A percentile compares a stretch with the other conserved stretches of the same genome.
Evolutionary conservation across 2,888 invertebrate genomes (phyloP).

Genomic region (Sminthurinus aureus): DNA sequence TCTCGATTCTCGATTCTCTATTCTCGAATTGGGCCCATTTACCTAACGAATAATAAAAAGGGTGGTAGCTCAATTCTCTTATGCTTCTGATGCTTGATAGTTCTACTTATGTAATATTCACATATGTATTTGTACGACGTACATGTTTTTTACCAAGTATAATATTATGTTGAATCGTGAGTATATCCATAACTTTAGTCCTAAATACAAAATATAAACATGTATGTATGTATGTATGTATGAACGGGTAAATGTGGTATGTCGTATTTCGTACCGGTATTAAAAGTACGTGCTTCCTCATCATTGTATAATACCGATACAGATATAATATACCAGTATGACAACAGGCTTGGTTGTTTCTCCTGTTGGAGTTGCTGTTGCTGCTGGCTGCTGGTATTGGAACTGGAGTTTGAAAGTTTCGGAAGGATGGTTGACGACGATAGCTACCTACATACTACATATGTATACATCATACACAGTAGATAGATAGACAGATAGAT

Average conservation of each 20-base stretch:
- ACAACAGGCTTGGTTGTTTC: too few relatives aligned
- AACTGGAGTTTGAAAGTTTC: background rate
- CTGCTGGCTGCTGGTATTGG: background rate
- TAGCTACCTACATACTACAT: background rate
- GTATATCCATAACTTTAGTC: too few relatives aligned
- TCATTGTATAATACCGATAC: background rate
- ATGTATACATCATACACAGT: too few relatives aligned
- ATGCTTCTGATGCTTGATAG: background rate
- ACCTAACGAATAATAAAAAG: conserved; percentile 1
- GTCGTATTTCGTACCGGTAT: background rate
- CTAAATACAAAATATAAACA: background rate
- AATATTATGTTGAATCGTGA: background rate
- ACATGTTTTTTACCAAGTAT: too few relatives aligned
- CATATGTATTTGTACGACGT: background rate
- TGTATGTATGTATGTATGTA: background rate
- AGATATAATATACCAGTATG: background rate
- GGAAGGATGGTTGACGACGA: background rate
- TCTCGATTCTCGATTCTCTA: too few relatives aligned
- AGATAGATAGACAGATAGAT: background rate
- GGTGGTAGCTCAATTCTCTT: conserved; percentile 6
- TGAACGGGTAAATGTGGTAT: background rate
- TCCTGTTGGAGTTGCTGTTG: too few relatives aligned
- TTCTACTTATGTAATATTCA: background rate
- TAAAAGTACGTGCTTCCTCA: background rate
- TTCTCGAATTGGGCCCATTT: background rate